Percentiles rank a stretch among this genome's conserved stretches.
Evolutionary conservation across 2,888 invertebrate genomes (phyloP).

Genomic region (Schizotus pectinicornis): DNA sequence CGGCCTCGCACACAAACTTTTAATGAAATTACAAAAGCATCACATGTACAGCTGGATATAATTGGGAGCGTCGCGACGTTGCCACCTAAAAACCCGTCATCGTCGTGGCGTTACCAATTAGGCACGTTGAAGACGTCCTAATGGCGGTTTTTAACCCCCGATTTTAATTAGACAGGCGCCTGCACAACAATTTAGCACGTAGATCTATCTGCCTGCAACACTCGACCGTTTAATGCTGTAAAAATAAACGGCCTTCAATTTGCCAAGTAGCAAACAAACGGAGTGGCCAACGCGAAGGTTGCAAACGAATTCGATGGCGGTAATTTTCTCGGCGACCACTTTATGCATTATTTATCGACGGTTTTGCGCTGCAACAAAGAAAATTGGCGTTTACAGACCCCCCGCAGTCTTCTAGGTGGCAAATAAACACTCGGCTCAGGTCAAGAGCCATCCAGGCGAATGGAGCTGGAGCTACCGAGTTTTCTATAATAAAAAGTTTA

Average conservation of each 20-base stretch:
- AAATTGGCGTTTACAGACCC: too few relatives aligned
- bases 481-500: too few relatives aligned
- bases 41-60: conserved; percentile 5
- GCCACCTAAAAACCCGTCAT: too few relatives aligned
- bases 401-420: too few relatives aligned
- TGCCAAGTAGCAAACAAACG: conserved; percentile 20
- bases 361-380: neutral
- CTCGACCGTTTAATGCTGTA: conserved; percentile 2
- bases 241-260: conserved; percentile 26
- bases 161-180: too few relatives aligned
- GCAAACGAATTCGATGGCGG: conserved; percentile 14
- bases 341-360: conserved; percentile 7
- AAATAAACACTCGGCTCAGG: too few relatives aligned
- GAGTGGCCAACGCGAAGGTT: conserved; percentile 16
- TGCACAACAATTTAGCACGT: conserved; percentile 13
- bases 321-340: conserved; percentile 6
- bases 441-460: too few relatives aligned
- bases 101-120: too few relatives aligned
- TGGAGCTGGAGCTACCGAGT: too few relatives aligned
- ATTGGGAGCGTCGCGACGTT: neutral
- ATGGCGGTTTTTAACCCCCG: too few relatives aligned
- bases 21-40: conserved; percentile 27
- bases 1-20: conserved; percentile 20
- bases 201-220: conserved; percentile 1
- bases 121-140: too few relatives aligned